Evolutionary conservation across 2,888 invertebrate genomes (phyloP), one percentile per base, ranked within the genome.

Genomic region (Therioaphis trifolii): DNA sequence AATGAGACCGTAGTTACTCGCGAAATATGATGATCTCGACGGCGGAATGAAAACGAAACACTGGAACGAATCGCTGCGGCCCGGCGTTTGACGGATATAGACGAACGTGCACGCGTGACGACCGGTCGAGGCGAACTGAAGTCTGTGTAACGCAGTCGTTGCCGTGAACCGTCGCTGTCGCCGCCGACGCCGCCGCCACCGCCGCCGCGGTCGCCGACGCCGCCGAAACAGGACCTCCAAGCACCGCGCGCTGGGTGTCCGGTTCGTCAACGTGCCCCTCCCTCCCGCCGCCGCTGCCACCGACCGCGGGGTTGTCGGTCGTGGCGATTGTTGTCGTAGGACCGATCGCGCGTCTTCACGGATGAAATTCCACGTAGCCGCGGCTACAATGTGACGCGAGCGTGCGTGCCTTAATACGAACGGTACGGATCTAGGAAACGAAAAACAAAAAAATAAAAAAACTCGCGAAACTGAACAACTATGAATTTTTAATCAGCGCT

Each of bases 41-140:
- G n/a, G n/a, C n/a, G n/a, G n/a, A n/a, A n/a, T n/a, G n/a, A n/a
- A n/a, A n/a, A n/a, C n/a, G n/a, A n/a, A n/a, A n/a, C n/a, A n/a
- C n/a, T n/a, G n/a, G 18, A 11, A 49, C 46, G 5, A 15, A 52
- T n/a, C n/a, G n/a, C n/a, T 7, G 18, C 55, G 43, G 43, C 9
- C n/a, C 55, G 21, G 21, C 21, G 7, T 18, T 21, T 9, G 5
- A 43, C 43, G 43, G 7, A 11, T 11, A 18, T 29, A 29, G 35
- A 21, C 14, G 12, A 18, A 68, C 43, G 21, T 55, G 43, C 7
- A 15, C 29, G 1, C 76, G 49, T 46, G 46, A 77, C 63, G 76
- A 77, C 63, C 63, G 76, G 76, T 63, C 76, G 76, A 49, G 21
- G 11, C 76, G 46, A 77, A 77, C 76, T 77, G 63, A 77, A 74